Percentiles rank a stretch among this genome's conserved stretches.
Evolutionary conservation across 2,888 invertebrate genomes (phyloP).

Genomic region (Ptycholaimellus sp.): DNA sequence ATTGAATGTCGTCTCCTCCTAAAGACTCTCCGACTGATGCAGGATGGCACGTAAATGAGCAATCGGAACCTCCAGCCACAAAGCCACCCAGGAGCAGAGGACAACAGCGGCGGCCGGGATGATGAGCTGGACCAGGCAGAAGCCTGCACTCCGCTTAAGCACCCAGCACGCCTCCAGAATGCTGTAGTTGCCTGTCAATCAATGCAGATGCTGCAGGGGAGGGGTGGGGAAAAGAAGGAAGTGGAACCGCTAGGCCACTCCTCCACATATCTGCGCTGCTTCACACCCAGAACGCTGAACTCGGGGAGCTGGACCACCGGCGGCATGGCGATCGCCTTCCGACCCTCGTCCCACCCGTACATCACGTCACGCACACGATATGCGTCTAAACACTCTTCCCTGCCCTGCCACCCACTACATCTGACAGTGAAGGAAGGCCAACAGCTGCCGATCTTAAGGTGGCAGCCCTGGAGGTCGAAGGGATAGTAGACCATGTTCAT

Average conservation of each 20-base stretch:
- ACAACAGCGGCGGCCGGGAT: too few species aligned
- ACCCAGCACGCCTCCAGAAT: constrained; percentile 1
- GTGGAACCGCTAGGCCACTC: too few species aligned
- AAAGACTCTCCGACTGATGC: too few species aligned
- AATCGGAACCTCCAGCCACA: too few species aligned
- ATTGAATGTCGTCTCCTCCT: too few species aligned
- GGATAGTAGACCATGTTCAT: constrained; percentile 7
- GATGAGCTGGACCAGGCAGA: constrained; percentile 6
- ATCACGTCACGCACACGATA: constrained; percentile 19
- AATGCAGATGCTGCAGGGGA: not conserved
- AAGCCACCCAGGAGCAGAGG: too few species aligned
- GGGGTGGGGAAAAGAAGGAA: too few species aligned
- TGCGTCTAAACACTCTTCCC: constrained; percentile 12
- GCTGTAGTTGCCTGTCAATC: constrained; percentile 4
- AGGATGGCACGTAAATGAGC: too few species aligned
- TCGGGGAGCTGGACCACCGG: constrained; percentile 8
- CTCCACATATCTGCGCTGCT: too few species aligned
- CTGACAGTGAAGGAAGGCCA: not conserved
- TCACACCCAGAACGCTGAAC: too few species aligned
- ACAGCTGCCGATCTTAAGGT: constrained; percentile 6
- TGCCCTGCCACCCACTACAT: not conserved
- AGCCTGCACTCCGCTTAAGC: constrained; percentile 2
- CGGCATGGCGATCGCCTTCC: constrained; percentile 8
- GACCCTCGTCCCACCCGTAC: constrained; percentile 16
- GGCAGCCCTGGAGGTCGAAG: constrained; percentile 6